phyloP scores from a whole-genome alignment of 2,113 vertebrate species.

The Perca flavescens region DNA sequence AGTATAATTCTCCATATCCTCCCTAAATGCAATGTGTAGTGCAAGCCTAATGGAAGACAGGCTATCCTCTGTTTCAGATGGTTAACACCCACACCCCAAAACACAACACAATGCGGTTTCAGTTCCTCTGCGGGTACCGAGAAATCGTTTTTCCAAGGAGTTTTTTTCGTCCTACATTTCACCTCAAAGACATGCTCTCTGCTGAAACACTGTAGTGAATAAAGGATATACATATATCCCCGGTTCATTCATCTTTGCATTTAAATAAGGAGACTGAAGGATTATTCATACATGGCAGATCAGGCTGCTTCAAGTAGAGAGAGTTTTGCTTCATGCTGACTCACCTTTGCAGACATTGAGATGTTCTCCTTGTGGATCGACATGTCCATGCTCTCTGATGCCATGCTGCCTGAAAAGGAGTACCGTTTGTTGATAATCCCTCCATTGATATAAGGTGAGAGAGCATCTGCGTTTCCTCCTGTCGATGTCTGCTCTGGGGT shows the following conservation, averaged over 20 bases:
- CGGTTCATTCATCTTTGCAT: background rate
- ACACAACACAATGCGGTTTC: conserved; percentile 74
- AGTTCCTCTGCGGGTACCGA: conserved; percentile 59
- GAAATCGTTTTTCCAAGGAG: conserved; percentile 68
- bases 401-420: conserved; percentile 86
- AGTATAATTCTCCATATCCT: background rate
- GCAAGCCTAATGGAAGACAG: conserved; percentile 62
- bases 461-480: conserved; percentile 67
- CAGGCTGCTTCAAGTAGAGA: background rate
- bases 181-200: background rate
- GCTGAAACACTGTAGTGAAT: background rate
- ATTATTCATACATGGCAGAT: background rate
- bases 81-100: conserved; percentile 64
- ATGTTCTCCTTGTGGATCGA: conserved; percentile 86
- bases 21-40: conserved; percentile 3
- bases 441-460: conserved; percentile 35
- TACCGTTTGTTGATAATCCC: conserved; percentile 81
- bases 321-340: background rate
- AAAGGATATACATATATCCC: background rate
- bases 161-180: conserved; percentile 47
- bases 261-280: background rate
- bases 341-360: conserved; percentile 89
- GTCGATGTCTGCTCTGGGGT: background rate
- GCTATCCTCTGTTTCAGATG: conserved; percentile 60
- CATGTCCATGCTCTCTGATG: conserved; percentile 89